These are phyloP conservation scores for Lacerta bilineata DNA, from an alignment of 2,797 vertebrate species.

Conservation along the genomic window DNA sequence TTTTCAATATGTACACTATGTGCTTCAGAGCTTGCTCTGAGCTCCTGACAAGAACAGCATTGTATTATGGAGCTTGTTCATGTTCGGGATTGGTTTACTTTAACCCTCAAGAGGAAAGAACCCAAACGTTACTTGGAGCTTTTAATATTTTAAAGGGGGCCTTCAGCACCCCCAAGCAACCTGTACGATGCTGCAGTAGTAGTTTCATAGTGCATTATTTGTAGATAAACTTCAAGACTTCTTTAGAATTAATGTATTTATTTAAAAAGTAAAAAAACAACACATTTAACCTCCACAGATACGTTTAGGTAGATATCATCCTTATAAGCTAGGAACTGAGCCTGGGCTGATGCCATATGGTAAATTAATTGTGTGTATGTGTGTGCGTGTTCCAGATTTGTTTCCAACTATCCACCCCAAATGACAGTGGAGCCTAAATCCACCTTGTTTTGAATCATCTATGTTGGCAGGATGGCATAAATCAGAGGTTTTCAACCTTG, in stretches of 20 bases:
- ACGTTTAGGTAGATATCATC: neutral
- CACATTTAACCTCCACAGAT: neutral
- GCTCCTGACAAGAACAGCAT: slow-evolving; percentile 79
- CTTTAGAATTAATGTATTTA: neutral
- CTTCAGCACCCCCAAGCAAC: slow-evolving; percentile 36
- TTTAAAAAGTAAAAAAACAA: neutral
- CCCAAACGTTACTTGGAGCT: slow-evolving; percentile 54
- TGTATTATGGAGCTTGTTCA: slow-evolving; percentile 70
- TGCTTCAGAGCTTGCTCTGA: slow-evolving; percentile 75
- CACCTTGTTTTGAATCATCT: neutral
- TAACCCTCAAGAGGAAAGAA: slow-evolving; percentile 59
- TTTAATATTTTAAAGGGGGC: slow-evolving; percentile 48
- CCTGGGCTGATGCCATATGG: neutral
- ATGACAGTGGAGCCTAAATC: neutral
- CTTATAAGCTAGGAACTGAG: neutral
- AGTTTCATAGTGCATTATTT: slow-evolving; percentile 50
- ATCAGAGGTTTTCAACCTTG: too few relatives aligned
- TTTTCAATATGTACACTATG: slow-evolving; percentile 84
- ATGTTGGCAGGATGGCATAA: neutral
- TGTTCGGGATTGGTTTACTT: slow-evolving; percentile 57
- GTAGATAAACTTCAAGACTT: slow-evolving; percentile 14
- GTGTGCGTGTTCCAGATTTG: too few relatives aligned
- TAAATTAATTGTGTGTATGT: neutral
- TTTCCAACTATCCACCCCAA: neutral
- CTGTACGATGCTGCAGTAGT: neutral